Conservation (phyloP, 2,113 vertebrate genomes). For the Scomber japonicus region DNA sequence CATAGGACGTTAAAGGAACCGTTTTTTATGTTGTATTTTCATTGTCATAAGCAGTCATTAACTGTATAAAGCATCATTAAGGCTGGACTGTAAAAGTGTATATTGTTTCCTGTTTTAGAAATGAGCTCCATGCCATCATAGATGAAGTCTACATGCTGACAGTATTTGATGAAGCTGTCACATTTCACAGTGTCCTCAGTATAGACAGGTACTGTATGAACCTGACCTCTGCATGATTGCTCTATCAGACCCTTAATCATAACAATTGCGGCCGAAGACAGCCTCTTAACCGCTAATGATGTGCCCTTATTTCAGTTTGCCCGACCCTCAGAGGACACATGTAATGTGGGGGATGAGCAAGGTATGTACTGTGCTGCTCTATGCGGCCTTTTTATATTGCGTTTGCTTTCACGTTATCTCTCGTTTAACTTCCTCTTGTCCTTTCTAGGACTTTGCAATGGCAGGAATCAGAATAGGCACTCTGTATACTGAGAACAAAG, state of each 20-base stretch:
- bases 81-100: background rate
- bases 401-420: conserved; percentile 20
- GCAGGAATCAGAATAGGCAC: conserved; percentile 92
- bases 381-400: conserved; percentile 20
- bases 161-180: conserved; percentile 89
- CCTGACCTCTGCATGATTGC: conserved; percentile 27
- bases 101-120: conserved; percentile 76
- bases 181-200: conserved; percentile 92
- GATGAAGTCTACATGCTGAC: conserved; percentile 98
- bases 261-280: conserved; percentile 34
- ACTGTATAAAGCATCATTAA: conserved; percentile 30
- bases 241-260: conserved; percentile 48
- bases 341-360: conserved; percentile 96
- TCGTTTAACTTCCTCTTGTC: conserved; percentile 4
- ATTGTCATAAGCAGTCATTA: conserved; percentile 31
- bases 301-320: conserved; percentile 87
- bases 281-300: conserved; percentile 53
- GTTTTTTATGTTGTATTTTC: conserved; percentile 40
- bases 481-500: conserved; percentile 91
- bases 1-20: background rate
- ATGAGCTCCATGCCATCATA: conserved; percentile 91
- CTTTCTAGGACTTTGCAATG: conserved; percentile 92
- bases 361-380: conserved; percentile 80
- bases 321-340: conserved; percentile 95
- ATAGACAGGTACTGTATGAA: conserved; percentile 87